These are phyloP conservation scores for Osmoderma eremita DNA, from an alignment of 2,888 invertebrate genomes.

Conservation along the genomic window DNA sequence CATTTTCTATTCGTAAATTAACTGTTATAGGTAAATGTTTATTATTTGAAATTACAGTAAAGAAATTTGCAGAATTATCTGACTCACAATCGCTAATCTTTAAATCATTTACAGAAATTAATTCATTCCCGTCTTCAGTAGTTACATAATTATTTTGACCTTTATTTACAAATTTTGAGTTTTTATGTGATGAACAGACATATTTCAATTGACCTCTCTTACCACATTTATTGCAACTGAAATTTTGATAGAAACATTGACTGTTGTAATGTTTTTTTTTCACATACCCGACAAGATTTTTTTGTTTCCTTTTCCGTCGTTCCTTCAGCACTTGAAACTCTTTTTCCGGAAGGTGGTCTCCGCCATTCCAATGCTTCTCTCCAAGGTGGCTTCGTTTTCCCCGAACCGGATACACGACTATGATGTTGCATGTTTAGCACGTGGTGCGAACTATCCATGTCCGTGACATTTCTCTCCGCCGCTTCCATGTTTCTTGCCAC, in stretches of 20 bases:
- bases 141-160: background rate
- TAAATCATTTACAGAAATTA: too few species aligned
- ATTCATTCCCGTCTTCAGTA: background rate
- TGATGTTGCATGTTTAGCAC: background rate
- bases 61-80: constrained; percentile 8
- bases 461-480: constrained; percentile 5
- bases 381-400: background rate
- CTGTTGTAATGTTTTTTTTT: constrained; percentile 6
- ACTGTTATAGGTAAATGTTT: background rate
- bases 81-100: background rate
- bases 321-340: background rate
- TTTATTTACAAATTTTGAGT: constrained; percentile 10
- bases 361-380: background rate
- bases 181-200: background rate
- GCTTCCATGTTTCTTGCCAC: constrained; percentile 11
- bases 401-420: background rate
- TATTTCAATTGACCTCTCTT: constrained; percentile 22
- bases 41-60: constrained; percentile 11
- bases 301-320: too few species aligned
- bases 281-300: constrained; percentile 1
- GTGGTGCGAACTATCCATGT: constrained; percentile 13
- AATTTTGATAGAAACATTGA: constrained; percentile 25
- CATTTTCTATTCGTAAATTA: background rate
- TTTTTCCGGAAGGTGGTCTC: background rate
- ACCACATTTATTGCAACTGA: constrained; percentile 23